Conservation (phyloP, 2,888 invertebrate species). For the Abscondita cerata region DNA sequence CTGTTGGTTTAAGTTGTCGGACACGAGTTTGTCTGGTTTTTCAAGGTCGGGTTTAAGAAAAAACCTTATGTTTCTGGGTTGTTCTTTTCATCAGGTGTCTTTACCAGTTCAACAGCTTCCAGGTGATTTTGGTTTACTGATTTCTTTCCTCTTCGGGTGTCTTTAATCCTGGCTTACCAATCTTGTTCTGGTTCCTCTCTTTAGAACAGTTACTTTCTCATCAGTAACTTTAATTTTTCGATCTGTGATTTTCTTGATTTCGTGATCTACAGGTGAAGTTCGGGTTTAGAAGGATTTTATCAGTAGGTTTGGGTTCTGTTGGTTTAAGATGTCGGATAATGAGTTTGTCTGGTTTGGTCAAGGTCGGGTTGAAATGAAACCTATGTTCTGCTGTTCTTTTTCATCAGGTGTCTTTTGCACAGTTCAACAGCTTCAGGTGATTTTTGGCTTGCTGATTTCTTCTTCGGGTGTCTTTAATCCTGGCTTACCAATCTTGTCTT, state of each 20-base stretch:
- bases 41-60: not conserved
- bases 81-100: too few species aligned
- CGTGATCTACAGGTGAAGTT: not conserved
- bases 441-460: not conserved
- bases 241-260: not conserved
- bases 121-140: too few species aligned
- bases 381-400: not conserved
- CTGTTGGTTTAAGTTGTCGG: not conserved
- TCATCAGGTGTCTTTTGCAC: not conserved
- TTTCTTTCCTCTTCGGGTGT: too few species aligned
- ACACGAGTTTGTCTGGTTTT: not conserved
- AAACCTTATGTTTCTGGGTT: too few species aligned
- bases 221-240: too few species aligned
- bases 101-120: too few species aligned
- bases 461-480: not conserved
- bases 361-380: not conserved
- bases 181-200: slow-evolving; percentile 8
- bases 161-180: too few species aligned
- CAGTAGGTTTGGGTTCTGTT: not conserved
- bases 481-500: not conserved
- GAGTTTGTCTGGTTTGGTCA: not conserved
- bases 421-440: not conserved
- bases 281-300: not conserved
- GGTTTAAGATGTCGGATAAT: not conserved
- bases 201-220: not conserved